Percentiles rank a stretch among this genome's conserved stretches.
phyloP scores from a whole-genome alignment of 2,113 vertebrate genomes.

The Cyprinodon variegatus region DNA sequence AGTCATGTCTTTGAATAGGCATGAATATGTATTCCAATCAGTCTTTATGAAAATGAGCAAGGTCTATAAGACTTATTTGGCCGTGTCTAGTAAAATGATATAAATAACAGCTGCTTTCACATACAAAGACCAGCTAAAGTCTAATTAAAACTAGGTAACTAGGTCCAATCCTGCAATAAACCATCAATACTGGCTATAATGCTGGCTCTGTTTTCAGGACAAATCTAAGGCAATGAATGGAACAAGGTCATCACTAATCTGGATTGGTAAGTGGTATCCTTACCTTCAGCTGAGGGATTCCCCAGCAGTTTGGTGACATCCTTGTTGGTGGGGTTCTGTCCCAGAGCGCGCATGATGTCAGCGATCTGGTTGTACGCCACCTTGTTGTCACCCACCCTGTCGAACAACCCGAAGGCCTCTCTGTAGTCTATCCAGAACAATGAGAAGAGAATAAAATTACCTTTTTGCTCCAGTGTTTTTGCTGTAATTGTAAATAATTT shows the following conservation, averaged over 20 bases:
- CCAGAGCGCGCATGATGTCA: conserved; percentile 94
- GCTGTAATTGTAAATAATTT: not conserved
- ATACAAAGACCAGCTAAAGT: not conserved
- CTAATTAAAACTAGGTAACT: not conserved
- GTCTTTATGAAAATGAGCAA: not conserved
- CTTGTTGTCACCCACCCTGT: conserved; percentile 94
- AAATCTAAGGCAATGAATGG: not conserved
- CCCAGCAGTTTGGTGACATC: conserved; percentile 90
- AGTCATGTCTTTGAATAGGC: not conserved
- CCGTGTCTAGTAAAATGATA: not conserved
- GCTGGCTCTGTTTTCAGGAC: not conserved
- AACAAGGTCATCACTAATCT: not conserved
- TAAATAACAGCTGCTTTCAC: not conserved
- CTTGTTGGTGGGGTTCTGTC: conserved; percentile 98
- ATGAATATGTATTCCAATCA: not conserved
- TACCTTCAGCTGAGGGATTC: conserved; percentile 90
- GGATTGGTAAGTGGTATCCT: conserved; percentile 5
- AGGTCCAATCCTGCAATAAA: not conserved
- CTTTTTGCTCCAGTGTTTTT: not conserved
- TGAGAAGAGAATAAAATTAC: not conserved
- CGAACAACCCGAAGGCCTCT: conserved; percentile 97
- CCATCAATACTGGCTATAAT: not conserved
- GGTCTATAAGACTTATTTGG: not conserved
- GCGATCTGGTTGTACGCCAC: conserved; percentile 93
- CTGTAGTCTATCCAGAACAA: conserved; percentile 87